Conservation (phyloP, 2,888 invertebrate species). For the Cataglyphis rosenhaueri region DNA sequence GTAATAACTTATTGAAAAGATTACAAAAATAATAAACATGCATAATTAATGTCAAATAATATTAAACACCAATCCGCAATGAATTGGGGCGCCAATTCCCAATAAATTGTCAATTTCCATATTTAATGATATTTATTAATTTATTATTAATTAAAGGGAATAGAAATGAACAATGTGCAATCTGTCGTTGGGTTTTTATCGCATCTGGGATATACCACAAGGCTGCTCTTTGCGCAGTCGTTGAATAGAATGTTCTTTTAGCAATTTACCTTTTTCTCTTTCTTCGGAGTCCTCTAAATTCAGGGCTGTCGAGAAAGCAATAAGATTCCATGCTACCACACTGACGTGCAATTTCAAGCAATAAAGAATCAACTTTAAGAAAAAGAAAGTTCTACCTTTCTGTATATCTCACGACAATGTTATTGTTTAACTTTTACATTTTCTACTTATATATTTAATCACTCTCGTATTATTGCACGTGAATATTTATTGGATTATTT, state of each 20-base stretch:
- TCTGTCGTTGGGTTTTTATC: conserved; percentile 12
- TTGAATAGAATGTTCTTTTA: conserved; percentile 49
- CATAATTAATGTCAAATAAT: conserved; percentile 20
- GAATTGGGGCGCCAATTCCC: background rate
- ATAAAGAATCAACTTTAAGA: conserved; percentile 37
- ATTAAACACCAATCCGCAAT: background rate
- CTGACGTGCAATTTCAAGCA: conserved; percentile 28
- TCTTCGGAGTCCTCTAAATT: conserved; percentile 32
- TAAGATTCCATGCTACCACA: conserved; percentile 43
- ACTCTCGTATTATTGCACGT: background rate
- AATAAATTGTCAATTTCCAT: conserved; percentile 22
- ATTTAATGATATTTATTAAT: conserved; percentile 31
- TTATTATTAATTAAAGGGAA: conserved; percentile 14
- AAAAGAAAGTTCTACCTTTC: conserved; percentile 20
- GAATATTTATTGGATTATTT: background rate
- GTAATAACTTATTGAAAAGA: conserved; percentile 26
- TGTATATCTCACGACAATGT: background rate
- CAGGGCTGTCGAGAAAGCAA: conserved; percentile 41
- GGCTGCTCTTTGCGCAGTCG: background rate
- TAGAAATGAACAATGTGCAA: background rate
- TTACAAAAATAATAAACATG: conserved; percentile 25
- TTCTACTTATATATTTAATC: conserved; percentile 12
- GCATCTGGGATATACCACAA: background rate
- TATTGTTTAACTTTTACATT: background rate
- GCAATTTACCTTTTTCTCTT: conserved; percentile 34